Evolutionary conservation across 1,140 invertebrate genomes (phyloP), one percentile per base, ranked within the genome.

Genomic region (Gonatopus flavifemur): DNA sequence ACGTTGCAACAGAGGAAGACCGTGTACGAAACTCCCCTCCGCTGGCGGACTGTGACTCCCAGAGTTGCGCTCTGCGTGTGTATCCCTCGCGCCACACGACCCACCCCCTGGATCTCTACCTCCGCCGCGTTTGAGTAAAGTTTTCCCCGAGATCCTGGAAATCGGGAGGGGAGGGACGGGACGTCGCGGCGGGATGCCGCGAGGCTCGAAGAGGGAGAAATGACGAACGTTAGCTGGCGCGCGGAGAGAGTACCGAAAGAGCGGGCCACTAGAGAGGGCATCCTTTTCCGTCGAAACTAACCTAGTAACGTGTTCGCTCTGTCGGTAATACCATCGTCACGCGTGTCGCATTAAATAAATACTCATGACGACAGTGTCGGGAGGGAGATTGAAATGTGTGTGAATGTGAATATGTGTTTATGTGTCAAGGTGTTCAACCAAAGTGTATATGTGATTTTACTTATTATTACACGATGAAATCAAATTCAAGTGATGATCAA

Each of bases 141-240:
- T 66, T 66, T 66, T 66, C 62, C 5, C 57, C 57, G 64, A 66
- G 64, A 62, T 66, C 51, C 57, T 54, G 58, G 59, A 57, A 57
- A 61, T 43, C 55, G 49, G 49, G 49, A 52, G 43, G 48, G 50
- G 13, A 16, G 42, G 40, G 36, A 18, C 24, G 43, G 48, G 48
- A n/a, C n/a, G 24, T 32, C 20, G 43, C 41, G 36, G 38, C 19
- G 49, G 42, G 45, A 13, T 45, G 28, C 22, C 21, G 57, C 25
- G 25, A 7, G 25, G 25, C 25, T 31, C 47, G 24, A 50, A 38
- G 50, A 58, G 59, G 58, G 54, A 54, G 58, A 61, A 52, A 49
- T 53, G 49, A 60, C 49, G 52, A 61, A 49, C 57, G 53, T 49
- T 56, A 39, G 49, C 44, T 40, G 40, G 49, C 33, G 44, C 5